Percentiles rank a stretch among this genome's conserved stretches.
Conservation (phyloP, 2,113 vertebrate genomes). For the Cryptotis parvus region DNA sequence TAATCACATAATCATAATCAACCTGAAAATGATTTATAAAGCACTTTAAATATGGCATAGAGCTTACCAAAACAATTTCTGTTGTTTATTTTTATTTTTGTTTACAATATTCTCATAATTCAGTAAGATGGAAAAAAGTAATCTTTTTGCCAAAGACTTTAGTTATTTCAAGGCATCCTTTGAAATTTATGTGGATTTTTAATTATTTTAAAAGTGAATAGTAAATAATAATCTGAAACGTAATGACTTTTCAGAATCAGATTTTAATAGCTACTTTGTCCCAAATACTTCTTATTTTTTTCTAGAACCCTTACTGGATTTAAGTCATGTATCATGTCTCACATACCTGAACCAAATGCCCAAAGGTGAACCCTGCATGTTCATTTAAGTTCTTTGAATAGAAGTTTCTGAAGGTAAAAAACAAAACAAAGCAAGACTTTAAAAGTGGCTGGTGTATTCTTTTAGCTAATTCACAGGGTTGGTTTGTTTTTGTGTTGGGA, state of each 20-base stretch:
- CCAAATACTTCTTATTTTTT: not conserved
- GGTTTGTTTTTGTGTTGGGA: not conserved
- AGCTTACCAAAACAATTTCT: not conserved
- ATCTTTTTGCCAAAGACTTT: too few species aligned
- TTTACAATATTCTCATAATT: too few species aligned
- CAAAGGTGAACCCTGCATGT: not conserved
- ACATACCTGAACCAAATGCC: not conserved
- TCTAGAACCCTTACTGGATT: not conserved
- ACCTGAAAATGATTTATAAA: constrained; percentile 31
- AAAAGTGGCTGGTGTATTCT: not conserved
- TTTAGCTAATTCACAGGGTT: constrained; percentile 24
- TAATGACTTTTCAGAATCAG: not conserved
- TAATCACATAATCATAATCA: not conserved
- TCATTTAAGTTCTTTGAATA: constrained; percentile 16
- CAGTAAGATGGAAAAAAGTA: too few species aligned
- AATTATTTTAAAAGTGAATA: constrained; percentile 30
- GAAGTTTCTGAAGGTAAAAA: constrained; percentile 3
- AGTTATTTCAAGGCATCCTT: too few species aligned
- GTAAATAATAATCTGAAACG: constrained; percentile 31
- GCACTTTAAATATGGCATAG: not conserved
- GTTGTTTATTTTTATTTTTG: not conserved
- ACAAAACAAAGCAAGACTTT: not conserved
- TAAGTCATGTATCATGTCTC: not conserved
- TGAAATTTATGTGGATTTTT: constrained; percentile 34
- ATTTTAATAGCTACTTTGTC: constrained; percentile 3